Percentiles rank a stretch among this genome's conserved stretches.
These are phyloP conservation scores for Cyclura pinguis DNA, from an alignment of 2,797 vertebrate genomes.

Conservation along the genomic window DNA sequence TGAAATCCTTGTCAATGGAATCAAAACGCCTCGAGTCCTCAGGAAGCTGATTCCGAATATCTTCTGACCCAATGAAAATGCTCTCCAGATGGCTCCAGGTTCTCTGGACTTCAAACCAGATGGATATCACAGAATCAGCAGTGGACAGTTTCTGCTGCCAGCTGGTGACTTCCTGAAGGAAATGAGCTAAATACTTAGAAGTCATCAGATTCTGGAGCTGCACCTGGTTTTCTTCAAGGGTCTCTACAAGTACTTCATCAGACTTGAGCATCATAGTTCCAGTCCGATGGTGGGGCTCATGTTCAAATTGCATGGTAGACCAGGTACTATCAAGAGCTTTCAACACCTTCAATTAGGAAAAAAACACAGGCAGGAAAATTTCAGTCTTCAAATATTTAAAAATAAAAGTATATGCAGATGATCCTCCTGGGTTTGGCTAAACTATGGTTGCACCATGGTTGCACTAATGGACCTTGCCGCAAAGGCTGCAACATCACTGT, in stretches of 20 bases:
- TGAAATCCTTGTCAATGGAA: constrained; percentile 75
- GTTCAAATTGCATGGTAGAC: constrained; percentile 73
- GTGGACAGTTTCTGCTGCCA: constrained; percentile 81
- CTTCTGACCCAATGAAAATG: constrained; percentile 81
- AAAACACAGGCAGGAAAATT: fast-evolving
- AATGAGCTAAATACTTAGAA: constrained; percentile 81
- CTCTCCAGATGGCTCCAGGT: constrained; percentile 83
- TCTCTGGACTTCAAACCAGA: constrained; percentile 83
- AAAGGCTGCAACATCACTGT: too few relatives aligned
- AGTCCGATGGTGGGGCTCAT: constrained; percentile 72
- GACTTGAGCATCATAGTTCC: constrained; percentile 74
- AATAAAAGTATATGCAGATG: neutral
- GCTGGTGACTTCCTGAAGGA: constrained; percentile 76
- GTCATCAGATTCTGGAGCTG: constrained; percentile 81
- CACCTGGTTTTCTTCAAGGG: constrained; percentile 81
- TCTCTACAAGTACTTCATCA: constrained; percentile 77
- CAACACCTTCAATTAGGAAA: constrained; percentile 70
- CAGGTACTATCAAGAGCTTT: constrained; percentile 76
- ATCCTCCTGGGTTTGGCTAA: neutral
- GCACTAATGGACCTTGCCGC: too few relatives aligned
- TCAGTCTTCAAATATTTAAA: neutral
- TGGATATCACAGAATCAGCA: constrained; percentile 72
- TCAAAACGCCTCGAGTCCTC: constrained; percentile 76
- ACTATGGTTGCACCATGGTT: too few relatives aligned
- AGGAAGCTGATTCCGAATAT: constrained; percentile 78